phyloP scores from a whole-genome alignment of 2,888 invertebrate genomes.

The Parnassius apollo region DNA sequence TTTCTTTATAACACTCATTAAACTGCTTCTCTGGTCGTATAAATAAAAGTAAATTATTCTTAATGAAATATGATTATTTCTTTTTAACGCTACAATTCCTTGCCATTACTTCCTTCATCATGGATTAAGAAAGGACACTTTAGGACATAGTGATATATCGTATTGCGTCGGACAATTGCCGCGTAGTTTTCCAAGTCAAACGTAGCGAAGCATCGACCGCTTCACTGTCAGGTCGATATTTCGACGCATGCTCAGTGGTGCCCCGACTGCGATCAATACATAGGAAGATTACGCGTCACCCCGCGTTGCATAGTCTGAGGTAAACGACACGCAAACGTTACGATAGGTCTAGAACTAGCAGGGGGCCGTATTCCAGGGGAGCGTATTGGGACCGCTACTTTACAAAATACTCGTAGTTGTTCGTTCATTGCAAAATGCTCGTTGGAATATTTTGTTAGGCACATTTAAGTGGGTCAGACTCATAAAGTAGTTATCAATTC shows the following conservation, averaged over 20 bases:
- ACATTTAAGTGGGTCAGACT: constrained; percentile 3
- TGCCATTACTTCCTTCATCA: too few species aligned
- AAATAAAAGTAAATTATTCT: too few species aligned
- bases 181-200: constrained; percentile 9
- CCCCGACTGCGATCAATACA: constrained; percentile 48
- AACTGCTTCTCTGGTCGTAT: not conserved
- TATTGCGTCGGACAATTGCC: constrained; percentile 16
- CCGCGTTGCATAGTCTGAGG: constrained; percentile 52
- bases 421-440: not conserved
- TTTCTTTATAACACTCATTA: constrained; percentile 3
- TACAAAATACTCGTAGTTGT: not conserved
- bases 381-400: constrained; percentile 8
- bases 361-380: not conserved
- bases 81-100: too few species aligned
- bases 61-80: too few species aligned
- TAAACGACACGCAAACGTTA: constrained; percentile 71
- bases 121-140: too few species aligned
- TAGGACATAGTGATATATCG: not conserved
- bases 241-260: constrained; percentile 48
- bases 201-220: constrained; percentile 26
- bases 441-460: constrained; percentile 1
- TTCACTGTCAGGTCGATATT: constrained; percentile 42
- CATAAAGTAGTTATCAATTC: not conserved
- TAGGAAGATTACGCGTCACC: constrained; percentile 54
- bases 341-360: constrained; percentile 62